These are phyloP conservation scores for Tricholaema leucomelas DNA, from an alignment of 2,113 vertebrate species.

Conservation along the genomic window DNA sequence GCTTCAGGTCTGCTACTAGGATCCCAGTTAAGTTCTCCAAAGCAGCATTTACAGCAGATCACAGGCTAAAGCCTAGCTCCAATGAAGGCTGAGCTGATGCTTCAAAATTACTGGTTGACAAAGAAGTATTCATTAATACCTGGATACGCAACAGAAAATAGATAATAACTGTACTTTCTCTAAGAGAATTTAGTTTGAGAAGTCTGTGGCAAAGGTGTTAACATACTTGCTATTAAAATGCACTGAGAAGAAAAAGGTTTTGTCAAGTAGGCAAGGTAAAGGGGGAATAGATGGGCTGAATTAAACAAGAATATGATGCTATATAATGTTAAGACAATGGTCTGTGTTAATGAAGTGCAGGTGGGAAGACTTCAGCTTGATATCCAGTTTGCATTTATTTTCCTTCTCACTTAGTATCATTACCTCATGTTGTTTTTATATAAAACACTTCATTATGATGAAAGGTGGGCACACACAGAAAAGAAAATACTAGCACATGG, in stretches of 20 bases:
- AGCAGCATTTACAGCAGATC: neutral
- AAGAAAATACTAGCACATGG: neutral
- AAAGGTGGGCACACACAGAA: neutral
- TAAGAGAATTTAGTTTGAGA: neutral
- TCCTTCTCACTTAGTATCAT: slow-evolving; percentile 32
- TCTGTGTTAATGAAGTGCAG: slow-evolving; percentile 21
- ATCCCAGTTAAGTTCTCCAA: neutral
- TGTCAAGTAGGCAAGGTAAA: neutral
- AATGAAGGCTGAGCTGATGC: neutral
- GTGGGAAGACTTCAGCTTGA: slow-evolving; percentile 1
- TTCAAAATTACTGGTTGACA: neutral
- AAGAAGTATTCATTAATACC: neutral
- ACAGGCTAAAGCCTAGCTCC: neutral
- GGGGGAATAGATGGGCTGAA: neutral
- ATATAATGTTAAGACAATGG: neutral
- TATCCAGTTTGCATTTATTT: slow-evolving; percentile 16
- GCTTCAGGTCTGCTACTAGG: neutral
- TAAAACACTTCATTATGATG: slow-evolving; percentile 29
- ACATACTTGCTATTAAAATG: neutral
- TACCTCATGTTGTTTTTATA: slow-evolving; percentile 31
- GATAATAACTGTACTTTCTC: neutral
- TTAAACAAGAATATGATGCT: neutral
- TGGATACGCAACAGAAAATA: neutral
- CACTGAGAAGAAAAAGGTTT: neutral
- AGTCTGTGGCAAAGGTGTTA: neutral